Evolutionary conservation across 2,113 vertebrate genomes (phyloP).

Genomic region (Scartelaos histophorus): DNA sequence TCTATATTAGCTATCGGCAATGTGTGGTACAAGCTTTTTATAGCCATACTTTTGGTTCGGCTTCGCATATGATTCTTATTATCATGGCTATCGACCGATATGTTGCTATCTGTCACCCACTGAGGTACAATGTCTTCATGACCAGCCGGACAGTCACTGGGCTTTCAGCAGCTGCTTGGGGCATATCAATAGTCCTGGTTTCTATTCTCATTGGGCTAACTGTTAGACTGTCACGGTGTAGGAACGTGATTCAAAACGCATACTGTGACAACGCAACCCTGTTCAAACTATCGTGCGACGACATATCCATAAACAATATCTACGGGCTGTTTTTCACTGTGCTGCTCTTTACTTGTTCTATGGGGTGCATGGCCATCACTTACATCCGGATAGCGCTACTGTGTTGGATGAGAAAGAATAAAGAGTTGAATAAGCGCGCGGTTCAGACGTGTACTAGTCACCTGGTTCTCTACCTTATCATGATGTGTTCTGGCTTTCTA

Average conservation of each 20-base stretch:
- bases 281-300: conserved; percentile 67
- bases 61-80: conserved; percentile 62
- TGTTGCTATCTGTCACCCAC: conserved; percentile 61
- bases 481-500: conserved; percentile 60
- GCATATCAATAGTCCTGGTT: conserved; percentile 51
- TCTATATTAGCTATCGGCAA: conserved; percentile 50
- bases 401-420: conserved; percentile 62
- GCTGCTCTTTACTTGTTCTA: conserved; percentile 59
- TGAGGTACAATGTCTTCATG: conserved; percentile 63
- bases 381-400: conserved; percentile 62
- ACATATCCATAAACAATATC: conserved; percentile 63
- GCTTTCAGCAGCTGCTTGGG: conserved; percentile 57
- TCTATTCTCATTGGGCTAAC: conserved; percentile 58
- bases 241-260: conserved; percentile 46
- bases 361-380: conserved; percentile 51
- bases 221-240: conserved; percentile 53
- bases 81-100: conserved; percentile 69
- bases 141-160: conserved; percentile 42
- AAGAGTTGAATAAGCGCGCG: conserved; percentile 58
- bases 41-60: conserved; percentile 62
- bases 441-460: conserved; percentile 67
- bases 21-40: conserved; percentile 63
- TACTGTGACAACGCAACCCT: conserved; percentile 65
- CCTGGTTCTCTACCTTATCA: conserved; percentile 62
- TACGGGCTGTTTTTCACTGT: conserved; percentile 68